Conservation (phyloP, 2,888 invertebrate species). For the Maniola hyperantus region DNA sequence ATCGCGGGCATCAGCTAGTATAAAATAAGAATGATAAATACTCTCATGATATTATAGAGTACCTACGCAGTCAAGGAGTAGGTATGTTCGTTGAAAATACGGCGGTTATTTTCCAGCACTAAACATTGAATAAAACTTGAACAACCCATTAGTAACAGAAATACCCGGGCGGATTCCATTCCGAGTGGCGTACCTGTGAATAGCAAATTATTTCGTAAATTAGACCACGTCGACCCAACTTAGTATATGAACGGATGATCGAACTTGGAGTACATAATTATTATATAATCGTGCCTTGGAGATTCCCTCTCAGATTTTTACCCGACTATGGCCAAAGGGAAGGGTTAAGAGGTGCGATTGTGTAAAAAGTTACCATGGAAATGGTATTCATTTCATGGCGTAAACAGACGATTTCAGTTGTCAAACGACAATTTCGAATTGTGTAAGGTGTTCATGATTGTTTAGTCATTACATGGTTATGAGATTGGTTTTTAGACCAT, state of each 20-base stretch:
- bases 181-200: slow-evolving; percentile 14
- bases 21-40: too few species aligned
- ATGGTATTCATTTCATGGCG: too few species aligned
- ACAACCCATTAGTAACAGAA: slow-evolving; percentile 18
- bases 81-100: background rate
- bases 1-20: too few species aligned
- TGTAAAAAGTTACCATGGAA: too few species aligned
- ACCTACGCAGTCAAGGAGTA: background rate
- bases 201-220: slow-evolving; percentile 20
- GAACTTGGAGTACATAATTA: background rate
- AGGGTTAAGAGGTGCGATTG: too few species aligned
- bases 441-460: too few species aligned
- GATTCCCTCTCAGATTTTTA: background rate
- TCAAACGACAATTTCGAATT: too few species aligned
- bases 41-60: background rate
- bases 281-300: background rate
- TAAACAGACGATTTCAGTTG: too few species aligned
- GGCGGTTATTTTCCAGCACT: slow-evolving; percentile 6
- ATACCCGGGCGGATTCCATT: slow-evolving; percentile 13
- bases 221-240: slow-evolving; percentile 15
- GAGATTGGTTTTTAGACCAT: too few species aligned
- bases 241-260: background rate
- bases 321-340: too few species aligned
- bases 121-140: slow-evolving; percentile 18
- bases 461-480: too few species aligned